Evolutionary conservation across 2,888 invertebrate species (phyloP), one percentile per base, ranked within the genome.

Genomic region (Nomada ruficornis): DNA sequence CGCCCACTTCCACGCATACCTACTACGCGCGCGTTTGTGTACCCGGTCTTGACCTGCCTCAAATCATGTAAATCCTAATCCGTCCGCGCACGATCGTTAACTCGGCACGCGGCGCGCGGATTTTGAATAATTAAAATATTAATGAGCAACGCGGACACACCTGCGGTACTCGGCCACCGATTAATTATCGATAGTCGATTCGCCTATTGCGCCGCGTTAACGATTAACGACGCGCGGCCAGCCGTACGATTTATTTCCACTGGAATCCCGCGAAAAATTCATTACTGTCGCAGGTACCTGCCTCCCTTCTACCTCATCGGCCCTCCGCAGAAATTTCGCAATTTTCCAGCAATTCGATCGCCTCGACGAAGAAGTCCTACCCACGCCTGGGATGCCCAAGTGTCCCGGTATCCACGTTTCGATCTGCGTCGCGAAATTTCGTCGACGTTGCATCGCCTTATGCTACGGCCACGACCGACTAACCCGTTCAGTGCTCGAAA

Each of bases 11-110:
- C 76, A 74, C 75, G 67, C 71, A 65, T 77, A 75, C 71, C 76
- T 79, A 74, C 70, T 60, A 36, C 62, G 59, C 29, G 67, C 64
- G 54, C 68, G 77, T 71, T 20, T 36, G 67, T 26, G 69, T 73
- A 63, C 64, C 69, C 79, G 77, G 75, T 88, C 91, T 88, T 84
- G 89, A 91, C 90, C 91, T 89, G 85, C 88, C 90, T 88, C 89
- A 89, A 91, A 86, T 83, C 87, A 77, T 80, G 83, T 84, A 82
- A 85, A 88, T 87, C 81, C 85, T 85, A 87, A 86, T 86, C 82
- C 85, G 68, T 72, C 68, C 42, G 72, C 65, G 65, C 67, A 10
- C 59, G 68, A 55, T 68, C 73, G 64, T 71, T 64, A 74, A 36
- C 20, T 26, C 9, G 42, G 55, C 54, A 47, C 57, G 63, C 50